These are phyloP conservation scores for Acronicta aceris DNA, from an alignment of 2,888 invertebrate genomes.

Conservation along the genomic window DNA sequence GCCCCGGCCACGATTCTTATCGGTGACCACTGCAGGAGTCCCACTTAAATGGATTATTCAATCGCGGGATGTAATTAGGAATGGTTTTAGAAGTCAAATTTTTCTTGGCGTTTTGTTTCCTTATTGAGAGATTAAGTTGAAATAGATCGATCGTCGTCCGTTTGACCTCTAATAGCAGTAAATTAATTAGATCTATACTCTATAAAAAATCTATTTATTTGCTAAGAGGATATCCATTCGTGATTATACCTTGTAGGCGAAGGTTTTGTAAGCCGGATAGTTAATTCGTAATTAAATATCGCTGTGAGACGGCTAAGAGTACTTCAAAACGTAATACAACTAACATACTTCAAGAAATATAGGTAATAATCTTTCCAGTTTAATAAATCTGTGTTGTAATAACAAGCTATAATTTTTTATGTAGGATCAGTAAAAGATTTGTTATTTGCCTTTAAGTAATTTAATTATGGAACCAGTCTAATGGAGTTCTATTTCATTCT, in stretches of 20 bases:
- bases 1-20: constrained; percentile 40
- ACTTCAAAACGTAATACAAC: constrained; percentile 1
- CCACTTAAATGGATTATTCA: constrained; percentile 45
- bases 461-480: background rate
- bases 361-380: too few species aligned
- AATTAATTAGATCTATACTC: too few species aligned
- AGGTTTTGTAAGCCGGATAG: background rate
- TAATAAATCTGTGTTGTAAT: too few species aligned
- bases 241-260: background rate
- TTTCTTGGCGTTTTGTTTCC: constrained; percentile 11
- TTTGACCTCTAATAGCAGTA: background rate
- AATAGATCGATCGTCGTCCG: background rate
- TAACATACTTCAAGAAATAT: background rate
- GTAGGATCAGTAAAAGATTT: background rate
- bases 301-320: too few species aligned
- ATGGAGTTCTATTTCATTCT: background rate
- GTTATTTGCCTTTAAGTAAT: background rate
- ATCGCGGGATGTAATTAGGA: constrained; percentile 42
- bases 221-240: too few species aligned
- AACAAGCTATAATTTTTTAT: background rate
- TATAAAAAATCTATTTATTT: too few species aligned
- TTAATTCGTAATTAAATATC: background rate
- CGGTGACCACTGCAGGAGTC: constrained; percentile 37
- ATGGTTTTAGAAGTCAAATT: constrained; percentile 25
- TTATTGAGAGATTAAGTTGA: background rate